Conservation (phyloP, 37 sponge, comb jelly and placozoan species). For the Halichondria panicea region DNA sequence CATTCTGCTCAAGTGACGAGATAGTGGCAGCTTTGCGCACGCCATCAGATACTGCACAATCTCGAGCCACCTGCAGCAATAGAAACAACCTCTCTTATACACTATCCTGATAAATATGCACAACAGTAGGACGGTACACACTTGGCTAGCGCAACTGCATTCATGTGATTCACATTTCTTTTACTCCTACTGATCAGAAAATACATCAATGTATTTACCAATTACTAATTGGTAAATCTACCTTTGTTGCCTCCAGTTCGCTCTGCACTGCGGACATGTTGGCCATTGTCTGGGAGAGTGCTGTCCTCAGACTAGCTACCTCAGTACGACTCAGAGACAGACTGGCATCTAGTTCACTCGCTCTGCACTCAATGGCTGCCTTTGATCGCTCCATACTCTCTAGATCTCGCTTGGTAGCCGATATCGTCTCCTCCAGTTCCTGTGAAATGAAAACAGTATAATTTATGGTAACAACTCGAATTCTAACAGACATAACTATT, state of each 20-base stretch:
- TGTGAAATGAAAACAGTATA: background rate
- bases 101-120: too few species aligned
- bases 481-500: background rate
- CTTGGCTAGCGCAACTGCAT: too few species aligned
- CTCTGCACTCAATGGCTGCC: background rate
- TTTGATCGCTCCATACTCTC: constrained; percentile 1
- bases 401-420: background rate
- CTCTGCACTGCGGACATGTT: constrained; percentile 14
- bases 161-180: too few species aligned
- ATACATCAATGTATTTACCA: background rate
- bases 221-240: background rate
- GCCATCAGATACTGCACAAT: background rate
- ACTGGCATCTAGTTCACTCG: background rate
- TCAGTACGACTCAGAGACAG: background rate
- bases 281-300: constrained; percentile 13
- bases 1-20: constrained; percentile 4
- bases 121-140: too few species aligned
- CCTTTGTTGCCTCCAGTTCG: constrained; percentile 30
- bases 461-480: background rate
- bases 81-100: background rate
- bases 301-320: constrained; percentile 5
- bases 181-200: too few species aligned
- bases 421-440: background rate
- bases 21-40: constrained; percentile 4
- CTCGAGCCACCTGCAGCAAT: background rate